These are phyloP conservation scores for Oreochromis grahami DNA, from an alignment of 2,797 vertebrate genomes.

Conservation along the genomic window DNA sequence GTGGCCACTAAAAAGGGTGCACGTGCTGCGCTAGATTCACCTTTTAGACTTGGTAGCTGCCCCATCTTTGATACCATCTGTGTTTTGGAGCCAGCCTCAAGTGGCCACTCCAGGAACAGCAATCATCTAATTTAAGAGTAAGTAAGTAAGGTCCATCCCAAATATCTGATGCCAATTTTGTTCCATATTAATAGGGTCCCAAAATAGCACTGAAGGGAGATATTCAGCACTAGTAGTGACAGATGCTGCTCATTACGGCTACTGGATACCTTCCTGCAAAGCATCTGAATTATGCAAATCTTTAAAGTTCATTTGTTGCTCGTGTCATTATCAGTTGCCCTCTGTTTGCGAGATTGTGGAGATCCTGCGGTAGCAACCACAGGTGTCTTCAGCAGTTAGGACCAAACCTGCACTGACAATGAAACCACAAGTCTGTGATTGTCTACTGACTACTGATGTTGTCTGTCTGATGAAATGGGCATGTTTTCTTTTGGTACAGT, in stretches of 20 bases:
- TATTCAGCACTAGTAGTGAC: background rate
- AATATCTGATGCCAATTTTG: background rate
- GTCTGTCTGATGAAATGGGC: background rate
- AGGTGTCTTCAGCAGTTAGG: constrained; percentile 8
- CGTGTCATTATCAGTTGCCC: background rate
- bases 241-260: background rate
- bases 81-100: background rate
- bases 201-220: background rate
- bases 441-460: background rate
- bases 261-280: background rate
- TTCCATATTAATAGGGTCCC: background rate
- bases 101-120: background rate
- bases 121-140: background rate
- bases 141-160: background rate
- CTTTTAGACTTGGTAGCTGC: background rate
- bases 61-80: rapidly evolving
- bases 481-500: background rate
- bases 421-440: constrained; percentile 11
- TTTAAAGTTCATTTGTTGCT: background rate
- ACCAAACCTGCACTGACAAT: constrained; percentile 19
- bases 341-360: background rate
- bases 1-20: rapidly evolving
- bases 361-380: constrained; percentile 15
- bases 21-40: background rate
- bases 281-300: background rate